phyloP scores from a whole-genome alignment of 2,797 vertebrate genomes.

The Picus viridis region DNA sequence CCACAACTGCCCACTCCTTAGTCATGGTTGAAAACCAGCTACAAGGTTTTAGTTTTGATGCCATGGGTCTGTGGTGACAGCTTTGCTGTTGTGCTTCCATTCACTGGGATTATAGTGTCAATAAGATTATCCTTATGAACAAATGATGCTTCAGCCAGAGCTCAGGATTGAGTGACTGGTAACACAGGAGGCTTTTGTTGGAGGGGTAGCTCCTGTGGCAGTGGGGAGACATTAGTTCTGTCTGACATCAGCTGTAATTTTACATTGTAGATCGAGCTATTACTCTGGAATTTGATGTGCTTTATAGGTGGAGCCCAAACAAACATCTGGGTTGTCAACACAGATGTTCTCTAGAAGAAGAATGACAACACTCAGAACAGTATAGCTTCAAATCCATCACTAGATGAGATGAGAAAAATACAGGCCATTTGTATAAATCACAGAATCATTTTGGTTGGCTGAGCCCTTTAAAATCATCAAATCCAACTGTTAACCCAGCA shows the following conservation, averaged over 20 bases:
- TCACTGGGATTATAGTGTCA: not conserved
- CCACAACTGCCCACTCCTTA: not conserved
- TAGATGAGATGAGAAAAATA: not conserved
- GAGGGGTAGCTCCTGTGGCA: not conserved
- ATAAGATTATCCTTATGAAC: not conserved
- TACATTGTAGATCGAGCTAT: not conserved
- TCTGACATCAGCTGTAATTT: constrained; percentile 41
- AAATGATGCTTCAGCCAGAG: not conserved
- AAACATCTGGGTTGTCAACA: not conserved
- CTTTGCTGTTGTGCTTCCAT: not conserved
- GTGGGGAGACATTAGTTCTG: not conserved
- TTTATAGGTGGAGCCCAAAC: constrained; percentile 45
- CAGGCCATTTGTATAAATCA: not conserved
- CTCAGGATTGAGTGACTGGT: not conserved
- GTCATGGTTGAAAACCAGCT: not conserved
- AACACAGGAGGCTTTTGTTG: not conserved
- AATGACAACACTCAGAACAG: not conserved
- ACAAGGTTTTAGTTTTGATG: not conserved
- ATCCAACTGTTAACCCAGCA: too few species aligned
- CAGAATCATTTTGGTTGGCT: too few species aligned
- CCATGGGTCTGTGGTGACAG: not conserved
- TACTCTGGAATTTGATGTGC: constrained; percentile 1
- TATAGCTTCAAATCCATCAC: not conserved
- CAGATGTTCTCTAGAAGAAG: not conserved
- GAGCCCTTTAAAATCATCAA: too few species aligned